Conservation (phyloP, 64 coral and sea anemone genomes). For the Pocillopora verrucosa region DNA sequence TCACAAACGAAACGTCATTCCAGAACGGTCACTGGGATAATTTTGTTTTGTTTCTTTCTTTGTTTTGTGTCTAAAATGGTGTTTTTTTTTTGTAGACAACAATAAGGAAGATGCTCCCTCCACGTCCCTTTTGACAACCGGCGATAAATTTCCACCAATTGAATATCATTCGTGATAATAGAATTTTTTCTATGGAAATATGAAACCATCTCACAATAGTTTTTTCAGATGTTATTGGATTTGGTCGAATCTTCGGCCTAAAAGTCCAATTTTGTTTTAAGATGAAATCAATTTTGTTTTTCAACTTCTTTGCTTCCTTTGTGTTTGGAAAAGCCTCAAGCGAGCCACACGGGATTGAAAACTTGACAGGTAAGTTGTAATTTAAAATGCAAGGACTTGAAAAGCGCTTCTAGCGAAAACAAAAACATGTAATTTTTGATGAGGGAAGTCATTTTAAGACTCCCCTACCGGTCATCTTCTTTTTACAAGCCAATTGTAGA, state of each 20-base stretch:
- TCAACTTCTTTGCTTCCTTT: neutral
- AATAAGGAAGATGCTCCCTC: neutral
- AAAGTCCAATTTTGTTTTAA: neutral
- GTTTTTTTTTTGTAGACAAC: neutral
- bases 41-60: neutral
- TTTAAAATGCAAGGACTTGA: neutral
- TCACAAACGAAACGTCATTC: neutral
- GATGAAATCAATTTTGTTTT: neutral
- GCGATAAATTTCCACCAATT: constrained; percentile 33
- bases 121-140: neutral
- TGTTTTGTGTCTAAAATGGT: neutral
- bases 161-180: neutral
- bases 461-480: neutral
- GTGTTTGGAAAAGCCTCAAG: neutral
- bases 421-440: neutral
- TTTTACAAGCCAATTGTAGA: constrained; percentile 28
- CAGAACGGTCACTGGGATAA: neutral
- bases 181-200: constrained; percentile 14
- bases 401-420: neutral
- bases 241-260: neutral
- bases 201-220: neutral
- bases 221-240: neutral
- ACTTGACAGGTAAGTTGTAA: neutral
- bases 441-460: neutral
- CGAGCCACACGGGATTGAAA: neutral